Percentiles rank a stretch among this genome's conserved stretches.
Evolutionary conservation across 2,888 invertebrate species (phyloP).

Genomic region (Drosophila mettleri): DNA sequence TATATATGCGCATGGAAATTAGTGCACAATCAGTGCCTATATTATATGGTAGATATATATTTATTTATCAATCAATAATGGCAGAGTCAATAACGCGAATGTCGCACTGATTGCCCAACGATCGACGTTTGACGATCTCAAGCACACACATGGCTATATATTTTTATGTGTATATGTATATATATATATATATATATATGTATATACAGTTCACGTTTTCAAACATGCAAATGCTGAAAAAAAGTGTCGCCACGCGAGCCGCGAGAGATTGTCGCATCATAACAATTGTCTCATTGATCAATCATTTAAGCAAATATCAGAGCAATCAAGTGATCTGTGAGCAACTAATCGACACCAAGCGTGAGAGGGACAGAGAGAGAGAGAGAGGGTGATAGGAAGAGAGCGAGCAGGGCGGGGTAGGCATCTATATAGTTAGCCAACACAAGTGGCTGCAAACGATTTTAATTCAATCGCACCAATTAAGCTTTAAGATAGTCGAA

Average conservation of each 20-base stretch:
- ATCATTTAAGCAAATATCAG: constrained; percentile 74
- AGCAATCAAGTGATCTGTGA: constrained; percentile 81
- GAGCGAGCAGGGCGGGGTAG: background rate
- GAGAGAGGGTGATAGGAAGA: background rate
- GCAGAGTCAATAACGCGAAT: constrained; percentile 46
- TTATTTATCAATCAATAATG: constrained; percentile 67
- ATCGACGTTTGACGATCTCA: constrained; percentile 24
- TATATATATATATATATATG: too few relatives aligned
- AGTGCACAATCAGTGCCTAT: constrained; percentile 29
- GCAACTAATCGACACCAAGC: constrained; percentile 73
- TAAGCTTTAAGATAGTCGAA: constrained; percentile 70
- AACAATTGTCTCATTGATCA: constrained; percentile 82
- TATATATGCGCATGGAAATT: constrained; percentile 24
- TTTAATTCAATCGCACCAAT: constrained; percentile 85
- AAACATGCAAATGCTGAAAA: constrained; percentile 71
- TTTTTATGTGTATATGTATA: too few relatives aligned
- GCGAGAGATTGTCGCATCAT: constrained; percentile 20
- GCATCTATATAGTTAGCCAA: constrained; percentile 16
- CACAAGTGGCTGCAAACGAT: constrained; percentile 80
- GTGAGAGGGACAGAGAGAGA: too few relatives aligned
- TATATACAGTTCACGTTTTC: background rate
- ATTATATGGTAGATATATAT: constrained; percentile 30
- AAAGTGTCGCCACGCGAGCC: constrained; percentile 10
- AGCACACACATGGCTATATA: too few relatives aligned
- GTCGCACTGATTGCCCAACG: constrained; percentile 53